These are phyloP conservation scores for Apodemia duryi DNA, from an alignment of 2,888 invertebrate genomes.

Conservation along the genomic window DNA sequence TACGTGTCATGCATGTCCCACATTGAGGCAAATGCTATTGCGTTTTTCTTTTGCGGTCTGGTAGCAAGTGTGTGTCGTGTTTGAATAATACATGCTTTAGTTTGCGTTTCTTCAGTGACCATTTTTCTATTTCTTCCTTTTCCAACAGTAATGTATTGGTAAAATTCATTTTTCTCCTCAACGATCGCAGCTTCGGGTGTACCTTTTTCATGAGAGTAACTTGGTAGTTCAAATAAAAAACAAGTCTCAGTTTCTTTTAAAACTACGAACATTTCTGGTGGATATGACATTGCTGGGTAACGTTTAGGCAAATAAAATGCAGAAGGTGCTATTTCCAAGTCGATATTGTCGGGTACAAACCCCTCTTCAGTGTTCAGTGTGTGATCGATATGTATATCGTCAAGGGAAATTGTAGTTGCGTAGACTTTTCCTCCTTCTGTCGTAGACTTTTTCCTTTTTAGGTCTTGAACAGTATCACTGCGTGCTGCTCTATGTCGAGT, in stretches of 20 bases:
- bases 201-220: constrained; percentile 80
- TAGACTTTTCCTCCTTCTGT: constrained; percentile 49
- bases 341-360: constrained; percentile 39
- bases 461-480: constrained; percentile 39
- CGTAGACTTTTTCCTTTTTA: not conserved
- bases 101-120: constrained; percentile 85
- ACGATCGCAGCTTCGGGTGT: constrained; percentile 78
- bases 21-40: constrained; percentile 83
- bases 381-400: constrained; percentile 74
- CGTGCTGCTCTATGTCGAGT: constrained; percentile 39
- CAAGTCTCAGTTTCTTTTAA: constrained; percentile 83
- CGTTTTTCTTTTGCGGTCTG: constrained; percentile 74
- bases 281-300: constrained; percentile 56
- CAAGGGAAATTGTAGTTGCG: constrained; percentile 71
- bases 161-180: constrained; percentile 82
- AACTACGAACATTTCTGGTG: constrained; percentile 80
- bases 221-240: constrained; percentile 82
- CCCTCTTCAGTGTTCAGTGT: constrained; percentile 65
- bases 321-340: constrained; percentile 58
- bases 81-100: constrained; percentile 80
- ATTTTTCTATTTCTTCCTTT: constrained; percentile 84
- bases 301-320: constrained; percentile 60
- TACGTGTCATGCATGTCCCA: constrained; percentile 90
- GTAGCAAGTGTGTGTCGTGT: constrained; percentile 81
- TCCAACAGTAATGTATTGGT: constrained; percentile 83